phyloP scores from a whole-genome alignment of 2,797 vertebrate genomes.

The Etheostoma perlongum region DNA sequence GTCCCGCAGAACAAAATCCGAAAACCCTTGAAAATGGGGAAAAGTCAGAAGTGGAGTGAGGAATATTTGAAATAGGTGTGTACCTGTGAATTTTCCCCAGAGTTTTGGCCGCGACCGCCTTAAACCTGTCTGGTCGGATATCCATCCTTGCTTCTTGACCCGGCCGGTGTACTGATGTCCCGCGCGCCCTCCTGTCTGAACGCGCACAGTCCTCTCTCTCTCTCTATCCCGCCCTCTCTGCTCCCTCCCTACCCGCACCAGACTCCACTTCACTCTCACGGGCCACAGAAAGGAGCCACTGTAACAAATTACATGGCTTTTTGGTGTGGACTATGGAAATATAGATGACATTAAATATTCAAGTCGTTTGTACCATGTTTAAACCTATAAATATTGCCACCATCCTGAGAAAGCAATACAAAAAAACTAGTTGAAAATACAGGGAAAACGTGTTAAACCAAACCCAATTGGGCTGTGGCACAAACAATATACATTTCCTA shows the following conservation, averaged over 20 bases:
- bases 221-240: constrained; percentile 31
- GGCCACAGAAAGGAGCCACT: constrained; percentile 24
- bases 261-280: constrained; percentile 14
- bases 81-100: constrained; percentile 89
- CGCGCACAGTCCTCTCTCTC: constrained; percentile 51
- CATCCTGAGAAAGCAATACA: background rate
- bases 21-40: constrained; percentile 27
- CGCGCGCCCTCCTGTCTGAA: constrained; percentile 64
- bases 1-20: constrained; percentile 7
- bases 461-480: background rate
- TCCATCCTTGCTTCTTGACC: constrained; percentile 86
- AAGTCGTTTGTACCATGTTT: background rate
- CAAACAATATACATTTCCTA: background rate
- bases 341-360: background rate
- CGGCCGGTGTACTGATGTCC: constrained; percentile 82
- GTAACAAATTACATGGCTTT: background rate
- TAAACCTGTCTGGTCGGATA: constrained; percentile 88
- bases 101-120: constrained; percentile 85
- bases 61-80: constrained; percentile 4
- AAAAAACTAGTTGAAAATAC: background rate
- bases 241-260: constrained; percentile 25
- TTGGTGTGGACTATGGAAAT: background rate
- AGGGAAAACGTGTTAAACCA: background rate
- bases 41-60: constrained; percentile 14
- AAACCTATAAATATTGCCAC: background rate